A percentile compares a stretch with the other conserved stretches of the same genome.
These are phyloP conservation scores for Lithosia quadra DNA, from an alignment of 2,888 invertebrate genomes.

Conservation along the genomic window DNA sequence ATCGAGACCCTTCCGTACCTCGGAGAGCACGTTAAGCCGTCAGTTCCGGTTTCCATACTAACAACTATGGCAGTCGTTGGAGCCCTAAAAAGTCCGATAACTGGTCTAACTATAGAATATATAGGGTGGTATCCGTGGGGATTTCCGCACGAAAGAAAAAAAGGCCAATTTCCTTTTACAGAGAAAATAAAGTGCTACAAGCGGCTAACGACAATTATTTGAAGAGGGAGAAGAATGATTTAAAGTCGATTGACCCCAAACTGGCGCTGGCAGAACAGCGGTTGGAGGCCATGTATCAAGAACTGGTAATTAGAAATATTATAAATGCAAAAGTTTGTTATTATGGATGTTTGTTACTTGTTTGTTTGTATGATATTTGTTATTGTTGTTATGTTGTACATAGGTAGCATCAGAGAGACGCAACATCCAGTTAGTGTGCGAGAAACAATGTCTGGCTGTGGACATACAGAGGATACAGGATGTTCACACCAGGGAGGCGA, in stretches of 20 bases:
- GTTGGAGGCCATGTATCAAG: slow-evolving; percentile 87
- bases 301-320: slow-evolving; percentile 87
- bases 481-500: slow-evolving; percentile 85
- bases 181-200: slow-evolving; percentile 85
- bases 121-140: too few relatives aligned
- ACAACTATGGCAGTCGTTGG: too few relatives aligned
- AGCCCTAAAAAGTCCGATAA: too few relatives aligned
- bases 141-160: too few relatives aligned
- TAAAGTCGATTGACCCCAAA: slow-evolving; percentile 70
- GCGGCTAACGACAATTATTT: slow-evolving; percentile 78
- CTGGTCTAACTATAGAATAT: too few relatives aligned
- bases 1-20: too few relatives aligned
- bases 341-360: too few relatives aligned
- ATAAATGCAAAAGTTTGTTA: too few relatives aligned
- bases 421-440: slow-evolving; percentile 85
- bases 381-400: too few relatives aligned
- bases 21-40: too few relatives aligned
- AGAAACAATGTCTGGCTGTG: slow-evolving; percentile 86
- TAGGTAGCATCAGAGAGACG: slow-evolving; percentile 86
- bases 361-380: too few relatives aligned
- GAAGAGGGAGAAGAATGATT: slow-evolving; percentile 69
- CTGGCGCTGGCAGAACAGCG: slow-evolving; percentile 84
- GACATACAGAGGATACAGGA: slow-evolving; percentile 87
- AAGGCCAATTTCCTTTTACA: slow-evolving; percentile 40
- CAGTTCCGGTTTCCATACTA: too few relatives aligned